Evolutionary conservation across 1,140 invertebrate species (phyloP).

Genomic region (Drosophila sturtevanti): DNA sequence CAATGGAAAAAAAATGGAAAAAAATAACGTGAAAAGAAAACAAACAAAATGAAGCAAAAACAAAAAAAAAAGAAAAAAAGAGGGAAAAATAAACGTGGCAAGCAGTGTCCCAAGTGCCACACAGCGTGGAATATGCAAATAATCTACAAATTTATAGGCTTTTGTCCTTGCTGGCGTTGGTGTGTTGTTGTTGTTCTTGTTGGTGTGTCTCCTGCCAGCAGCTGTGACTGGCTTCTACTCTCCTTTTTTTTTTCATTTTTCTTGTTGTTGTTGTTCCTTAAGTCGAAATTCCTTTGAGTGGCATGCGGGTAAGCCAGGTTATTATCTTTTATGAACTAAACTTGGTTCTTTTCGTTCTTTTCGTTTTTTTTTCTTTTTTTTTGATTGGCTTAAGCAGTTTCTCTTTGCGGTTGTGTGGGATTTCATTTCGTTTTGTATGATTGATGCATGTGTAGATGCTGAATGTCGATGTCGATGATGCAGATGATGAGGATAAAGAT

Average conservation of each 20-base stretch:
- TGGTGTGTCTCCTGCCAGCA: slow-evolving; percentile 30
- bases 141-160: slow-evolving; percentile 81
- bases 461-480: slow-evolving; percentile 8
- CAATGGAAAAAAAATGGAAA: slow-evolving; percentile 9
- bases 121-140: slow-evolving; percentile 68
- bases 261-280: slow-evolving; percentile 33
- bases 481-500: background rate
- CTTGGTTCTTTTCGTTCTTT: slow-evolving; percentile 17
- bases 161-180: slow-evolving; percentile 21
- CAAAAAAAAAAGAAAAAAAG: slow-evolving; percentile 14
- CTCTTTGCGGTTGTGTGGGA: background rate
- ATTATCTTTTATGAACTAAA: slow-evolving; percentile 80
- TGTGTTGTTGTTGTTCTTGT: slow-evolving; percentile 6
- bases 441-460: slow-evolving; percentile 60
- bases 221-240: slow-evolving; percentile 28
- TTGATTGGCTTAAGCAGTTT: slow-evolving; percentile 55
- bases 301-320: slow-evolving; percentile 67
- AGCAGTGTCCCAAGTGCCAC: slow-evolving; percentile 22
- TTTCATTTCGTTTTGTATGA: slow-evolving; percentile 40
- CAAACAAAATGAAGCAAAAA: slow-evolving; percentile 6
- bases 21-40: slow-evolving; percentile 10
- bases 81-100: slow-evolving; percentile 51
- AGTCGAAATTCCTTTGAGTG: slow-evolving; percentile 51
- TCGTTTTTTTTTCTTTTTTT: background rate
- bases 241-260: no score